A percentile compares a stretch with the other conserved stretches of the same genome.
Evolutionary conservation across 2,113 vertebrate species (phyloP).

Genomic region (Nothoprocta perdicaria): DNA sequence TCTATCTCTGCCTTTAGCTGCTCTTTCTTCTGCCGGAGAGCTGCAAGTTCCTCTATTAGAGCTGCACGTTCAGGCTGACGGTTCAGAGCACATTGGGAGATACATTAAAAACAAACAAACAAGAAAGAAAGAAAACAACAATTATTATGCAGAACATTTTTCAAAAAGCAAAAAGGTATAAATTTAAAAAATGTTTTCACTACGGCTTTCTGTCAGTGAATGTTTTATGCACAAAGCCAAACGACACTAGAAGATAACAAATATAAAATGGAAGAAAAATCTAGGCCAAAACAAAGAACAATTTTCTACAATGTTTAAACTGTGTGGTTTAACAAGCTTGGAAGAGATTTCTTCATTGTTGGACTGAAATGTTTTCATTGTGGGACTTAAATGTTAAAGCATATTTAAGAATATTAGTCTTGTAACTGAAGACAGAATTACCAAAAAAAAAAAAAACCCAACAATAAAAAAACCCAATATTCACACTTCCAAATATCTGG

Average conservation of each 20-base stretch:
- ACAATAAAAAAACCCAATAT: background rate
- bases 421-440: background rate
- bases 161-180: background rate
- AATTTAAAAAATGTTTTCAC: background rate
- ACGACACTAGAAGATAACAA: background rate
- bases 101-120: background rate
- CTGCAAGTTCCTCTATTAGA: conserved; percentile 82
- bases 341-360: background rate
- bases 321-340: background rate
- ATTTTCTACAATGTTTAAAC: background rate
- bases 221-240: background rate
- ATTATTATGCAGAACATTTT: background rate
- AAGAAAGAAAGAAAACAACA: background rate
- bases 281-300: background rate
- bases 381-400: background rate
- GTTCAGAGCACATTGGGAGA: conserved; percentile 42
- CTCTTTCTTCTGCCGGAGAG: conserved; percentile 80
- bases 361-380: background rate
- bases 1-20: conserved; percentile 86
- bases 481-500: background rate
- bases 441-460: background rate
- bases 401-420: background rate
- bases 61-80: conserved; percentile 83
- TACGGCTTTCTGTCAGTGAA: background rate
- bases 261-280: background rate